Evolutionary conservation across 2,888 invertebrate species (phyloP).

Genomic region (Melipona bicolor): DNA sequence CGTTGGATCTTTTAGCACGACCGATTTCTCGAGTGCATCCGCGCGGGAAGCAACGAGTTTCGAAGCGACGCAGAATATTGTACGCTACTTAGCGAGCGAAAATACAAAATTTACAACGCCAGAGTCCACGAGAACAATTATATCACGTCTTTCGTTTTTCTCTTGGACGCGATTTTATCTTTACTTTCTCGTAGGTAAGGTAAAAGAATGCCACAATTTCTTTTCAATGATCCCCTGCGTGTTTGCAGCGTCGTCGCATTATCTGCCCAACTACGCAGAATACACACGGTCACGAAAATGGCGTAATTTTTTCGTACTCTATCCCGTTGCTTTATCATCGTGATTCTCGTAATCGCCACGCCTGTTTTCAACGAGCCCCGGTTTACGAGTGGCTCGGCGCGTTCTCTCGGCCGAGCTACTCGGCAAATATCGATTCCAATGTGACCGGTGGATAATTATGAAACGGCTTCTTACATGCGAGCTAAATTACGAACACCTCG

Average conservation of each 20-base stretch:
- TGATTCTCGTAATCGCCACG: neutral
- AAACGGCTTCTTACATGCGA: conserved; percentile 39
- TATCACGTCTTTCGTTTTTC: too few species aligned
- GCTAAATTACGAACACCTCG: conserved; percentile 54
- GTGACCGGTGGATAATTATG: conserved; percentile 48
- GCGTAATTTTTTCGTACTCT: neutral
- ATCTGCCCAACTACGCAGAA: neutral
- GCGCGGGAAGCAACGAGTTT: neutral
- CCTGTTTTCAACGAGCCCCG: neutral
- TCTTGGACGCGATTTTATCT: too few species aligned
- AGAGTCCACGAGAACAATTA: too few species aligned
- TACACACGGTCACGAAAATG: too few species aligned
- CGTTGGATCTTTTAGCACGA: neutral
- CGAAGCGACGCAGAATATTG: too few species aligned
- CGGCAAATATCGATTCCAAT: conserved; percentile 38
- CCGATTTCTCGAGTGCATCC: conserved; percentile 22
- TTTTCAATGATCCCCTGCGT: too few species aligned
- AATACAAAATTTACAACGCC: too few species aligned
- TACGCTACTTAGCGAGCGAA: neutral
- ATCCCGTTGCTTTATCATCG: neutral
- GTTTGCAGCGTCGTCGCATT: too few species aligned
- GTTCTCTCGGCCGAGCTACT: neutral
- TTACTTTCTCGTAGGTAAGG: too few species aligned
- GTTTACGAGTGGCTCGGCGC: neutral
- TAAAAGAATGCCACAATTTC: too few species aligned